Evolutionary conservation across 1,140 invertebrate genomes (phyloP).

Genomic region (Carposina sasakii): DNA sequence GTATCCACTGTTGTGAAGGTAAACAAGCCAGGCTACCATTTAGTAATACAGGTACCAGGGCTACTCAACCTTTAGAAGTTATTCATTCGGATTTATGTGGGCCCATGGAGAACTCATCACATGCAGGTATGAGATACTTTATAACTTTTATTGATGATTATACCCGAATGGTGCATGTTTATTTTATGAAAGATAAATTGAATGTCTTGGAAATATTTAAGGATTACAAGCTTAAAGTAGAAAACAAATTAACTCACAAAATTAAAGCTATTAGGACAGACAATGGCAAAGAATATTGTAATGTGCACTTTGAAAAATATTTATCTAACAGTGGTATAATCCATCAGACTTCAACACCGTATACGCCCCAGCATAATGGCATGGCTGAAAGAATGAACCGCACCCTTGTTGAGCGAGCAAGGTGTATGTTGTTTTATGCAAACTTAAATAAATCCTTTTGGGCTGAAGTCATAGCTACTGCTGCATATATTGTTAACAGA

Average conservation of each 20-base stretch:
- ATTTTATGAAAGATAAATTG: conserved; percentile 3
- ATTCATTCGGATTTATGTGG: conserved; percentile 10
- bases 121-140: conserved; percentile 9
- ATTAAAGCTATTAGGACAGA: not conserved
- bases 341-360: conserved; percentile 41
- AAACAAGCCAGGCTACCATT: conserved; percentile 8
- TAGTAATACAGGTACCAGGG: not conserved
- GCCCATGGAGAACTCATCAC: conserved; percentile 3
- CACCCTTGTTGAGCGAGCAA: conserved; percentile 24
- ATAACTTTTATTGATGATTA: conserved; percentile 10
- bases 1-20: conserved; percentile 1
- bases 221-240: conserved; percentile 3
- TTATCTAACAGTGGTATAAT: conserved; percentile 27
- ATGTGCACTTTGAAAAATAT: not conserved
- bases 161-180: conserved; percentile 3
- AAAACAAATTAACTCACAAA: conserved; percentile 13
- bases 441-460: not conserved
- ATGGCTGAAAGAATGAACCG: conserved; percentile 26
- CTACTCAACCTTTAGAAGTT: not conserved
- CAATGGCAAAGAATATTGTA: conserved; percentile 1
- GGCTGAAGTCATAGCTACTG: not conserved
- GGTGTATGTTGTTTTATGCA: conserved; percentile 25
- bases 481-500: conserved; percentile 1
- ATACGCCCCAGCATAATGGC: conserved; percentile 52
- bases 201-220: not conserved